These are phyloP conservation scores for Trachemys scripta DNA, from an alignment of 2,113 vertebrate species.

Conservation along the genomic window DNA sequence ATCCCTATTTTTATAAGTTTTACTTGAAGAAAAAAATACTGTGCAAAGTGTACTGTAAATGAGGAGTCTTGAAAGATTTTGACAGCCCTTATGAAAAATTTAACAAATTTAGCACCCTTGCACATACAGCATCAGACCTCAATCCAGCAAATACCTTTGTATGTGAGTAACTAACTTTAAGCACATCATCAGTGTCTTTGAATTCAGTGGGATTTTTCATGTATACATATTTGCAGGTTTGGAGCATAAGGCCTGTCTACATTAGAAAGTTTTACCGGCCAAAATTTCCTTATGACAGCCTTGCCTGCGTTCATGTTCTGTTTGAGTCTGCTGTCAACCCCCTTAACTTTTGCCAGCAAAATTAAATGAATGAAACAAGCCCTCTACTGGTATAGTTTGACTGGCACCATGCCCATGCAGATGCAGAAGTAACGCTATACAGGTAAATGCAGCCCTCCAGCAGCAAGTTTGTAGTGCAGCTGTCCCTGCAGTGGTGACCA, in stretches of 20 bases:
- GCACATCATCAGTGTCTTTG: background rate
- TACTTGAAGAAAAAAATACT: background rate
- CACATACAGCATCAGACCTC: background rate
- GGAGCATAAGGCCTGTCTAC: conserved; percentile 15
- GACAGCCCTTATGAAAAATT: background rate
- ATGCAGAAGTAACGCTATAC: background rate
- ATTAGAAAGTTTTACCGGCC: background rate
- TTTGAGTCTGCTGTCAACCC: background rate
- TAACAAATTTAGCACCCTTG: conserved; percentile 3
- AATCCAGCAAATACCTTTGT: background rate
- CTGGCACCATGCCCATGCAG: background rate
- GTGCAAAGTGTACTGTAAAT: background rate
- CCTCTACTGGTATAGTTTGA: background rate
- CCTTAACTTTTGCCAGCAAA: background rate
- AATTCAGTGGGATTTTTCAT: background rate
- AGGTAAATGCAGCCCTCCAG: background rate
- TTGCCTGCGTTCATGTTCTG: background rate
- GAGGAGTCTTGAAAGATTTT: background rate
- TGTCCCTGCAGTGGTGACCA: background rate
- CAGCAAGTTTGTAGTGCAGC: background rate
- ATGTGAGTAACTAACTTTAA: conserved; percentile 32
- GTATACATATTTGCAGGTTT: conserved; percentile 3
- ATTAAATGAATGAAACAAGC: background rate
- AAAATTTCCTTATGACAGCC: background rate
- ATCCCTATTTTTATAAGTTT: background rate